Evolutionary conservation across 2,113 vertebrate genomes (phyloP), one percentile per base, ranked within the genome.

Genomic region (Silurus asotus): DNA sequence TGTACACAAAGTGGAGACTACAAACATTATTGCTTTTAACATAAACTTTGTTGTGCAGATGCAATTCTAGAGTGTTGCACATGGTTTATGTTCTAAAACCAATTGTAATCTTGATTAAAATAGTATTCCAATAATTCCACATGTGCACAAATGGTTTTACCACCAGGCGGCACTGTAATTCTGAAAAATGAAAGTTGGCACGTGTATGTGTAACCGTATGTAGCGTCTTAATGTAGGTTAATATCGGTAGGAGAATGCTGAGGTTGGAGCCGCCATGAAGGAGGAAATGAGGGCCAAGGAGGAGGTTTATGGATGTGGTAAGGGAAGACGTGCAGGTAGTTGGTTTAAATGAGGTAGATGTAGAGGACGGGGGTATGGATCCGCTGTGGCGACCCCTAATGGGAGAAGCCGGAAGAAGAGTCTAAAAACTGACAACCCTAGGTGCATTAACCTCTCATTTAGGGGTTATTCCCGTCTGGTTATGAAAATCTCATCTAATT

Each of bases 141-240:
- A 37, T 37, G 37, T 37, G 37, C 10, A n/a, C 48, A 3, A 1
- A 74, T 56, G 6, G 1, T 10, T 6, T 49, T 2, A 1, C 70
- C 83, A 61, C 11, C n/a, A 85, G 84, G 83, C 37, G 79, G 70
- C 83, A 56, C 9, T 20, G 11, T 28, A 23, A 11, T 45, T 56
- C 53, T 48, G 8, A 62, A 4, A 58, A 75, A 49, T 20, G 6
- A 17, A 70, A 4, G 15, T 8, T 0, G 1, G 5, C 11, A 14
- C 25, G 64, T 67, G 64, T 67, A 4, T 67, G 25, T 28, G 25
- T 28, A 6, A 28, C 61, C 20, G 13, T 67, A 28, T 67, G 25
- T 28, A 64, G 5, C 5, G 11, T 67, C 14, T 69, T 15, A 69
- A 14, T 64, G 23, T n/a, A 10, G 23, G 25, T 69, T 13, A 37